Conservation (phyloP, 2,113 vertebrate species). For the Gnathochromis pfefferi region DNA sequence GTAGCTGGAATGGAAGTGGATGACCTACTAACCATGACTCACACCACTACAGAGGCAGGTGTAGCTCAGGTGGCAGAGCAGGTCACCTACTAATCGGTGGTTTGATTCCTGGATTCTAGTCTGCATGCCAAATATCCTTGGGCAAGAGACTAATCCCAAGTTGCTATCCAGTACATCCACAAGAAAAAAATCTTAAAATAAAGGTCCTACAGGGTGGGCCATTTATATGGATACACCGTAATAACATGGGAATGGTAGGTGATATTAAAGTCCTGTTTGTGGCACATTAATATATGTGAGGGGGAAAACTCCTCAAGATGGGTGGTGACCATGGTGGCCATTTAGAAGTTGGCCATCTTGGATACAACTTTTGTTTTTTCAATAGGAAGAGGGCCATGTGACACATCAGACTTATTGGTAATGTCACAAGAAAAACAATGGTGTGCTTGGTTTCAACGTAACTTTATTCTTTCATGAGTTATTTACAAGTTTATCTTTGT, state of each 20-base stretch:
- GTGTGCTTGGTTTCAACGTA: fast-evolving
- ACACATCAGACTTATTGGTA: fast-evolving
- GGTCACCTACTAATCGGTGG: background rate
- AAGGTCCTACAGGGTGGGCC: background rate
- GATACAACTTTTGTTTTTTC: background rate
- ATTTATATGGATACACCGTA: background rate
- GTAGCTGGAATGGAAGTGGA: background rate
- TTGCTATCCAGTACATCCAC: background rate
- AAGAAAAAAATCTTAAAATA: background rate
- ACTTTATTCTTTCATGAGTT: background rate
- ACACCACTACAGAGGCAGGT: background rate
- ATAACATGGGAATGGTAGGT: background rate
- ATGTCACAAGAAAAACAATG: background rate
- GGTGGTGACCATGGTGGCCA: background rate
- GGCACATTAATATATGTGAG: background rate
- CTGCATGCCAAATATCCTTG: background rate
- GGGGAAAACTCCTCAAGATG: fast-evolving
- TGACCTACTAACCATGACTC: background rate
- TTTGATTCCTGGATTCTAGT: background rate
- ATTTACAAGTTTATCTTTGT: background rate
- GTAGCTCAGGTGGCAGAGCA: background rate
- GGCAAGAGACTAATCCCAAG: background rate
- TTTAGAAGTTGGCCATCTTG: background rate
- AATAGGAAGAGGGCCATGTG: fast-evolving
- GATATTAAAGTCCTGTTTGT: background rate